phyloP scores from a whole-genome alignment of 2,888 invertebrate species.

The Pegoplata infirma region DNA sequence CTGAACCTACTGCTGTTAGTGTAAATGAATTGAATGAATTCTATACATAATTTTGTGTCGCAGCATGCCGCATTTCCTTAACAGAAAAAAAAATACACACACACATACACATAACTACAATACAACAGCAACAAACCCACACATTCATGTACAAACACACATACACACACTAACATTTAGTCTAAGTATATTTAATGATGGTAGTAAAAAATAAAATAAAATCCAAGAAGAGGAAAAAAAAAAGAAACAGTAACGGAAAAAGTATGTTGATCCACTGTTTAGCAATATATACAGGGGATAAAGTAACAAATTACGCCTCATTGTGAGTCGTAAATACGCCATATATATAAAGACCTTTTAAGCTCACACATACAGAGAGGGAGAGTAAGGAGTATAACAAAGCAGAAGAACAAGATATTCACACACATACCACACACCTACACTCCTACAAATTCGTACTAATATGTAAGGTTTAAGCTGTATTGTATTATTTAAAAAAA shows the following conservation, averaged over 20 bases:
- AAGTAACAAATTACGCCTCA: constrained; percentile 61
- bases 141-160: too few species aligned
- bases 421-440: constrained; percentile 12
- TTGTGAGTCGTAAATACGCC: constrained; percentile 60
- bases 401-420: constrained; percentile 19
- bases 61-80: constrained; percentile 60
- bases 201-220: constrained; percentile 56
- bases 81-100: constrained; percentile 19
- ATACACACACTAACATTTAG: background rate
- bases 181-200: constrained; percentile 51
- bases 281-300: constrained; percentile 50
- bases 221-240: too few species aligned
- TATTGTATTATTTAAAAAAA: constrained; percentile 16
- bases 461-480: constrained; percentile 23
- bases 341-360: constrained; percentile 58
- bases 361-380: constrained; percentile 29
- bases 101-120: background rate
- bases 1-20: background rate
- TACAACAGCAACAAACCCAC: too few species aligned
- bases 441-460: background rate
- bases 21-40: constrained; percentile 54
- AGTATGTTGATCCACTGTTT: constrained; percentile 59
- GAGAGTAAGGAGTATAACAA: background rate
- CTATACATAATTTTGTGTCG: constrained; percentile 58
- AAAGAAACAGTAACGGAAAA: constrained; percentile 21